A percentile compares a stretch with the other conserved stretches of the same genome.
Evolutionary conservation across 1,140 invertebrate genomes (phyloP).

Genomic region (Wiebesia pumilae): DNA sequence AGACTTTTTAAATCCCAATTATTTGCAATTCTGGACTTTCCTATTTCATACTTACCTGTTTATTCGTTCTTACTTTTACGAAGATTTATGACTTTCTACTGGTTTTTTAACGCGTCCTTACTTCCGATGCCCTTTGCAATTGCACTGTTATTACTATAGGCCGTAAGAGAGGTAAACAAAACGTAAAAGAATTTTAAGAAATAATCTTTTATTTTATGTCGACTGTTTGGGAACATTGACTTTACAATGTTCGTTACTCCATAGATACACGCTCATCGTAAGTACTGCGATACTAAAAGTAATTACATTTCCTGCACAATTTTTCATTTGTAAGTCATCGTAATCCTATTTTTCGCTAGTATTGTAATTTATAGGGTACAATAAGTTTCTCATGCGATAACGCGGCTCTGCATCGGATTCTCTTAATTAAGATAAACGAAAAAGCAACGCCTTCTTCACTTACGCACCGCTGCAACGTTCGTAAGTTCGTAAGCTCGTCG

Average conservation of each 20-base stretch:
- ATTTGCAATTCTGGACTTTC: not conserved
- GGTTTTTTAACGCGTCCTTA: no score
- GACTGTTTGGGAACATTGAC: no score
- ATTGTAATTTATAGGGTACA: not conserved
- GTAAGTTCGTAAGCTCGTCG: not conserved
- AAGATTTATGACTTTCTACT: not conserved
- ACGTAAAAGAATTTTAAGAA: no score
- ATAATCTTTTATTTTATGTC: not conserved
- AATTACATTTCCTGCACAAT: not conserved
- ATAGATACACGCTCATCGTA: not conserved
- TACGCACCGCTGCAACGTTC: not conserved
- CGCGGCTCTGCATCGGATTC: not conserved
- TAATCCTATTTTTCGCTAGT: not conserved
- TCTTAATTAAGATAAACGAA: not conserved
- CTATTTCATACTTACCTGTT: no score
- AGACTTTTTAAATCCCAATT: not conserved
- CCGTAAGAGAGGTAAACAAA: no score
- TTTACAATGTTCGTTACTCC: not conserved
- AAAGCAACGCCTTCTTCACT: not conserved
- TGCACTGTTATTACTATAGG: no score
- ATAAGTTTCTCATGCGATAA: not conserved
- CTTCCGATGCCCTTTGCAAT: no score
- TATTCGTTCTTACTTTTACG: not conserved
- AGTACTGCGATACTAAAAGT: not conserved
- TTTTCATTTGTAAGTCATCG: not conserved